Percentiles rank a stretch among this genome's conserved stretches.
phyloP scores from a whole-genome alignment of 2,888 invertebrate species.

The Kuschelorhynchus macadamiae region DNA sequence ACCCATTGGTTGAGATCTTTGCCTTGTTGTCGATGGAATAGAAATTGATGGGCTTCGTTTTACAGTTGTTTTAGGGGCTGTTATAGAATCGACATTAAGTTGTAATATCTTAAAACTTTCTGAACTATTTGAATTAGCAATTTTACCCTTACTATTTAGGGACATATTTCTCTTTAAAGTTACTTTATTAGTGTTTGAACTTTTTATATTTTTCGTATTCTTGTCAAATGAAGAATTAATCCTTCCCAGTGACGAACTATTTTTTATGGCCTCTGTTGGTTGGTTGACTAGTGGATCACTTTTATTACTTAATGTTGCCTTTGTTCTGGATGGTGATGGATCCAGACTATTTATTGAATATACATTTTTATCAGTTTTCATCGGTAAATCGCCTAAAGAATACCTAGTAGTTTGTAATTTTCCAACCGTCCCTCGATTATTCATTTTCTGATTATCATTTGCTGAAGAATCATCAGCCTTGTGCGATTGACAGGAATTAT shows the following conservation, averaged over 20 bases:
- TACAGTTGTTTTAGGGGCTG: not conserved
- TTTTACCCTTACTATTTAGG: constrained; percentile 18
- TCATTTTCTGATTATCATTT: no score
- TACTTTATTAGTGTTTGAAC: not conserved
- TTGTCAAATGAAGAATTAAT: constrained; percentile 11
- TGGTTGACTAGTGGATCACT: not conserved
- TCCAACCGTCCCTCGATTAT: not conserved
- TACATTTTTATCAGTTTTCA: not conserved
- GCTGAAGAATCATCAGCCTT: no score
- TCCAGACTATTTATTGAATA: constrained; percentile 18
- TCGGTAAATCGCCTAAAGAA: not conserved
- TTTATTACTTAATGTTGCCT: not conserved
- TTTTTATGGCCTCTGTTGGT: not conserved
- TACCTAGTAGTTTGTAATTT: constrained; percentile 1
- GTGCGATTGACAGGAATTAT: not conserved
- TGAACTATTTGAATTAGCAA: constrained; percentile 18
- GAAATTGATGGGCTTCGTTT: constrained; percentile 17
- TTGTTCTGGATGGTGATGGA: constrained; percentile 3
- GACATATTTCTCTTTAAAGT: constrained; percentile 11
- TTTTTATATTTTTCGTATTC: constrained; percentile 9
- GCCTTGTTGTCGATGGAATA: not conserved
- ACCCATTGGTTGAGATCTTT: constrained; percentile 10
- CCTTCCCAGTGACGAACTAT: not conserved
- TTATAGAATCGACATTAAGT: not conserved
- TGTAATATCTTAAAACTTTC: constrained; percentile 27